Conservation (phyloP, 1,140 invertebrate species). For the Danaus plexippus region DNA sequence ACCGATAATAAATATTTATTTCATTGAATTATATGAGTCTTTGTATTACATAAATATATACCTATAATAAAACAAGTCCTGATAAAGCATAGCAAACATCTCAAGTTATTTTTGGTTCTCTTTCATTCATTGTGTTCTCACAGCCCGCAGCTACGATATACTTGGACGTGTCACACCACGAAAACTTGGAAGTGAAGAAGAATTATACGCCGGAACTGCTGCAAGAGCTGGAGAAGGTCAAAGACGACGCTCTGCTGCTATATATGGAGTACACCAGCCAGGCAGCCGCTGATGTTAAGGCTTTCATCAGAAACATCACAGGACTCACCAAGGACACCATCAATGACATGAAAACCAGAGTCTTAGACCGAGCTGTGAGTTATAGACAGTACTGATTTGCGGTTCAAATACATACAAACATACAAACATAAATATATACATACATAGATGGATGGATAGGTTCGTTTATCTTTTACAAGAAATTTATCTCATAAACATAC, state of each 20-base stretch:
- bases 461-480: too few species aligned
- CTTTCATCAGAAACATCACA: slow-evolving; percentile 39
- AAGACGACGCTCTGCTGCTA: slow-evolving; percentile 36
- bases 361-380: slow-evolving; percentile 34
- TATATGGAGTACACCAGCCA: slow-evolving; percentile 45
- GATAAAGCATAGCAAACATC: too few species aligned
- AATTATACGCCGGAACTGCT: slow-evolving; percentile 41
- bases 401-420: too few species aligned
- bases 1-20: too few species aligned
- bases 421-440: too few species aligned
- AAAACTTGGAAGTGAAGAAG: slow-evolving; percentile 29
- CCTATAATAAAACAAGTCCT: too few species aligned
- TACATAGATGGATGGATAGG: too few species aligned
- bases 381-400: not conserved
- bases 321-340: slow-evolving; percentile 25
- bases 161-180: slow-evolving; percentile 15
- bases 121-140: slow-evolving; percentile 4
- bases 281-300: slow-evolving; percentile 33
- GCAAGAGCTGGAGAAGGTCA: slow-evolving; percentile 28
- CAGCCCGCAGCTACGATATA: slow-evolving; percentile 26
- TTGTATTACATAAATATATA: too few species aligned
- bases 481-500: too few species aligned
- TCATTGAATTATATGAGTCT: too few species aligned
- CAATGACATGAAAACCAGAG: slow-evolving; percentile 13
- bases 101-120: too few species aligned